These are phyloP conservation scores for Hecatera dysodea DNA, from an alignment of 2,888 invertebrate species.

Conservation along the genomic window DNA sequence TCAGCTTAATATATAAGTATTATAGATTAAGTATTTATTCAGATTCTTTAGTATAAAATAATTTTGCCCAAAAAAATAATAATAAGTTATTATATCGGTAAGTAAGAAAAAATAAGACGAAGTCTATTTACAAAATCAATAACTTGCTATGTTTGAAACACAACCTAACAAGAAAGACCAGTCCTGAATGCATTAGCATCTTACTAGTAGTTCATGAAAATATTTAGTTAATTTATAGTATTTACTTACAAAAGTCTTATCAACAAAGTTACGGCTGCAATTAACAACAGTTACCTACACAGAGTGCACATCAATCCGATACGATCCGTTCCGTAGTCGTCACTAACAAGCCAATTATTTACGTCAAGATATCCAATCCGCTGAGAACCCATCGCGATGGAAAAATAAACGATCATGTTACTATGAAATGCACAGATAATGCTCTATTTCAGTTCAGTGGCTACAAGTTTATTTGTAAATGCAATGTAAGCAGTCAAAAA, in stretches of 20 bases:
- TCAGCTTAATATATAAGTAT: too few relatives aligned
- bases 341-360: slow-evolving; percentile 68
- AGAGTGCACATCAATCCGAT: slow-evolving; percentile 43
- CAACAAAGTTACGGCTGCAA: background rate
- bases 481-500: too few relatives aligned
- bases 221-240: background rate
- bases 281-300: slow-evolving; percentile 10
- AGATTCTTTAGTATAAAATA: too few relatives aligned
- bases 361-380: slow-evolving; percentile 39
- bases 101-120: too few relatives aligned
- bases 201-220: too few relatives aligned
- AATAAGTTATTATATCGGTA: too few relatives aligned
- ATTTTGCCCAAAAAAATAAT: too few relatives aligned
- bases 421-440: slow-evolving; percentile 23
- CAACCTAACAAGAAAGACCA: too few relatives aligned
- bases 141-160: too few relatives aligned
- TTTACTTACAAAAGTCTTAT: slow-evolving; percentile 8
- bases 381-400: slow-evolving; percentile 31
- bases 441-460: slow-evolving; percentile 23
- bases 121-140: too few relatives aligned
- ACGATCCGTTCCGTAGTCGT: slow-evolving; percentile 30
- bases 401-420: slow-evolving; percentile 44
- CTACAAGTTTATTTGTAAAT: background rate
- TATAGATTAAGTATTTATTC: too few relatives aligned
- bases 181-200: too few relatives aligned